Evolutionary conservation across 2,888 invertebrate species (phyloP).

Genomic region (Morpho deidamia): DNA sequence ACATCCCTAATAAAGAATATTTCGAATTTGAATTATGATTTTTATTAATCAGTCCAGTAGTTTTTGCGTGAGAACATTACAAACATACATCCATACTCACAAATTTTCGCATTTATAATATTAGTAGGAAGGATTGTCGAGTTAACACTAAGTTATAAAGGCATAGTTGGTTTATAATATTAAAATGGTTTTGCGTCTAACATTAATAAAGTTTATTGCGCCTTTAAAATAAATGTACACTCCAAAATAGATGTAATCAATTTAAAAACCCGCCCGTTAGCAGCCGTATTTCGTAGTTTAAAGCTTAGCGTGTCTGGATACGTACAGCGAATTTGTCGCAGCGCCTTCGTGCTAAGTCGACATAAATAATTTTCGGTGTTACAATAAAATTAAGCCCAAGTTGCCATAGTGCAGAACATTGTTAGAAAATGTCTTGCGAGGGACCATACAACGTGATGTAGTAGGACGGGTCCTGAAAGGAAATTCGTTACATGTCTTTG

Average conservation of each 20-base stretch:
- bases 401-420: constrained; percentile 17
- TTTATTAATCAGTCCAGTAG: too few species aligned
- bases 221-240: background rate
- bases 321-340: constrained; percentile 24
- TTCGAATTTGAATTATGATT: too few species aligned
- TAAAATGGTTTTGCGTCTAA: background rate
- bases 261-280: background rate
- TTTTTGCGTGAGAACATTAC: too few species aligned
- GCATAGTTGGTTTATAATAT: too few species aligned
- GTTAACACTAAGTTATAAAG: too few species aligned
- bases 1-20: too few species aligned
- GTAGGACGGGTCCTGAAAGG: background rate
- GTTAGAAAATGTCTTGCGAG: constrained; percentile 23
- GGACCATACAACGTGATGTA: background rate
- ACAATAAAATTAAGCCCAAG: constrained; percentile 27
- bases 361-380: constrained; percentile 31
- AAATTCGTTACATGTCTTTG: too few species aligned
- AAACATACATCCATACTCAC: too few species aligned
- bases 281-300: background rate
- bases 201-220: background rate
- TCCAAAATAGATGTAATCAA: constrained; percentile 1
- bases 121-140: too few species aligned
- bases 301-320: constrained; percentile 20
- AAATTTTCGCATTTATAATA: too few species aligned
- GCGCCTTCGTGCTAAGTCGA: constrained; percentile 22